These are phyloP conservation scores for Pimephales promelas DNA, from an alignment of 2,113 vertebrate genomes.

Conservation along the genomic window DNA sequence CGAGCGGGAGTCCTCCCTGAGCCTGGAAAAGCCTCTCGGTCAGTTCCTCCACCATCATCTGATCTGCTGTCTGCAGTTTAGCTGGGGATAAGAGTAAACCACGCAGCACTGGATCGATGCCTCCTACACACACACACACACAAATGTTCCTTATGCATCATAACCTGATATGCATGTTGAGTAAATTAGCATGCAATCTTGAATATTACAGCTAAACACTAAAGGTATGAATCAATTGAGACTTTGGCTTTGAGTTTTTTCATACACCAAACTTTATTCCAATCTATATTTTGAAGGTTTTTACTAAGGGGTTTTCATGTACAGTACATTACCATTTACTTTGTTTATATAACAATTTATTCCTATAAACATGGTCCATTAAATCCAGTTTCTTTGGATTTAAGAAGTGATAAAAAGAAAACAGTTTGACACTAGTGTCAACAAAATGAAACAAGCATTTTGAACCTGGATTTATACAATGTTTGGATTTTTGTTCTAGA, in stretches of 20 bases:
- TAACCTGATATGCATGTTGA: background rate
- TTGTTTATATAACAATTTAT: no score
- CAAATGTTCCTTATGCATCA: background rate
- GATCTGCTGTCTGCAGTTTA: slow-evolving; percentile 77
- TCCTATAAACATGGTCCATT: no score
- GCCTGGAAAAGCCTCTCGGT: slow-evolving; percentile 80
- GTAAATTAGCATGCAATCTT: background rate
- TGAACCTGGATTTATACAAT: no score
- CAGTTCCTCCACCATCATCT: slow-evolving; percentile 84
- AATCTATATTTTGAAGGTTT: no score
- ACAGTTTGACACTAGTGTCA: no score
- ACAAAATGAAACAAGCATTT: no score
- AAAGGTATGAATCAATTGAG: background rate
- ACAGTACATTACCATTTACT: no score
- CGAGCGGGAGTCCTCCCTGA: slow-evolving; percentile 78
- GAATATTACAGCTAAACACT: background rate
- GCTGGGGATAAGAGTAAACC: slow-evolving; percentile 77
- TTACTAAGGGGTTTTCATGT: no score
- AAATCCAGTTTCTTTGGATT: no score
- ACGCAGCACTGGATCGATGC: slow-evolving; percentile 79
- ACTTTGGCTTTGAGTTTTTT: background rate
- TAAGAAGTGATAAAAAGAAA: no score
- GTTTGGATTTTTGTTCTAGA: no score
- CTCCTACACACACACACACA: slow-evolving; percentile 64
- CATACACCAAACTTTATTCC: no score